These are phyloP conservation scores for Phymorhynchus buccinoides DNA, from an alignment of 1,140 invertebrate genomes.

Conservation along the genomic window DNA sequence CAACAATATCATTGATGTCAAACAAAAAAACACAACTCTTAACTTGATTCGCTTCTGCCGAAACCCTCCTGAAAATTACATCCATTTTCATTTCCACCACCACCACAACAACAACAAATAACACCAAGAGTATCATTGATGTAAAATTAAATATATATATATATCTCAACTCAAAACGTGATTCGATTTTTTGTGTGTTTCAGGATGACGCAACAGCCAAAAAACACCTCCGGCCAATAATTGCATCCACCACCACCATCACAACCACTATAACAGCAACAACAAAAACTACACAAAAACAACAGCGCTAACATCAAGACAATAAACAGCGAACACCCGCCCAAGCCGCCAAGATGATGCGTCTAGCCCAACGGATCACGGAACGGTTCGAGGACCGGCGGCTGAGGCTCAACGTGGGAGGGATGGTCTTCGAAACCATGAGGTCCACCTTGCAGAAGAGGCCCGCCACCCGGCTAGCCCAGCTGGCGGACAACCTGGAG, in stretches of 20 bases:
- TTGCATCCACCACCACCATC: background rate
- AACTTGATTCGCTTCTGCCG: no score
- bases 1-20: no score
- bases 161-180: no score
- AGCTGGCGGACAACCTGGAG: constrained; percentile 88
- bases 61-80: no score
- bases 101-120: no score
- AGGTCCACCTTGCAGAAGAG: constrained; percentile 93
- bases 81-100: no score
- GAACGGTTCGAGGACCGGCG: constrained; percentile 84
- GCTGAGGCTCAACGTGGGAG: constrained; percentile 97
- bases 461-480: constrained; percentile 90
- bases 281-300: background rate
- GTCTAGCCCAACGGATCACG: constrained; percentile 9
- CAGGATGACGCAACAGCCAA: background rate
- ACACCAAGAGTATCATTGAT: no score
- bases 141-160: no score
- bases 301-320: background rate
- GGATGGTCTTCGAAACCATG: constrained; percentile 97
- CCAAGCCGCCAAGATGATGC: background rate
- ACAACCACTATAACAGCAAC: background rate
- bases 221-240: background rate
- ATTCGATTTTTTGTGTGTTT: no score
- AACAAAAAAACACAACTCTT: no score
- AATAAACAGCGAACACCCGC: no score